Base-by-base conservation (phyloP, 1,140 invertebrate genomes). In the Philopotamus ludificatus region DNA sequence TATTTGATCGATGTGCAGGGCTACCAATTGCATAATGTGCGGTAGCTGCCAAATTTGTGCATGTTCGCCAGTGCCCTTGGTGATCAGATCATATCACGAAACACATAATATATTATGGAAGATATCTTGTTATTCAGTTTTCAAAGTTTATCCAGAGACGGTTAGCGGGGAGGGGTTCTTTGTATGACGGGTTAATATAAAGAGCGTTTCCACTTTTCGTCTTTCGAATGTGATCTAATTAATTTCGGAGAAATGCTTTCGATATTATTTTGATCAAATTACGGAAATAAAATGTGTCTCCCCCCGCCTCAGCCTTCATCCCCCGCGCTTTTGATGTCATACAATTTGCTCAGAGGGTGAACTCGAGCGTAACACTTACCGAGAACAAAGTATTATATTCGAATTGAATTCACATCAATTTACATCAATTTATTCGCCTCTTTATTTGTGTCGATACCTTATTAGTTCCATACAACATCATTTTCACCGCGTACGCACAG, bases 221-320 rank as follows among this genome's bases (percentile, higher is more conserved):
- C 63, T 45, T 41, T 55, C 63, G 55, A 65, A 59, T 57, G 60
- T 63, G 60, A 63, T 66, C 53, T 66, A 64, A 70, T 70, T 70
- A 70, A 63, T 66, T 69, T 58, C 45, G 23, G 45, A 66, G 67
- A 66, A 70, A 66, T 63, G 67, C 60, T 70, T 66, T 63, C 67
- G 60, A 70, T 70, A 70, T 70, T 63, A 70, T 70, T 65, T 66
- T 70, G 59, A 70, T 70, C 67, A 66, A 69, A 70, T 70, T 70
- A 66, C 53, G 54, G 59, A 65, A 63, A 69, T 69, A 65, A 69
- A 69, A 69, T 55, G 66, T 41, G 22, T 22, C 54, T 51, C 54
- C 22, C 47, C 18, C 28, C 22, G 39, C 18, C 21, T 25, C 25
- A 16, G 3, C n/a, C 16, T 10, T 21, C 22, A 15, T 53, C 54